Conservation (phyloP, 2,113 vertebrate species). For the Limnothrissa miodon region DNA sequence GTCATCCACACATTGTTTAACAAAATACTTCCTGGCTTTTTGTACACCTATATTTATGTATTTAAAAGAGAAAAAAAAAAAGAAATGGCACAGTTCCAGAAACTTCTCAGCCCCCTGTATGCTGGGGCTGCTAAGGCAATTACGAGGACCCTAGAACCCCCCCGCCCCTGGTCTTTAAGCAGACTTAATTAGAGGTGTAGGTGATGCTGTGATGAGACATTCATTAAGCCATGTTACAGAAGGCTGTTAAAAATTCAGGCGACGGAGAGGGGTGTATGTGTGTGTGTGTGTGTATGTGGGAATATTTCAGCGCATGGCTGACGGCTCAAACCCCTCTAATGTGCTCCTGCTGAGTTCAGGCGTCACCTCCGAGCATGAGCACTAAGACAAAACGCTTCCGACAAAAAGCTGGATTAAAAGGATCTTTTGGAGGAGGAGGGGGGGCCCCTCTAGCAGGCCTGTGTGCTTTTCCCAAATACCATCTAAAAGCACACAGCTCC, state of each 20-base stretch:
- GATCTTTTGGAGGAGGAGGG: not conserved
- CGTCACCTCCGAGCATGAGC: not conserved
- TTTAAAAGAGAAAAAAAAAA: not conserved
- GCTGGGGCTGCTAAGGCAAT: conserved; percentile 30
- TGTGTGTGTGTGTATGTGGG: not conserved
- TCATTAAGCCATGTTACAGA: conserved; percentile 37
- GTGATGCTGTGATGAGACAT: conserved; percentile 29
- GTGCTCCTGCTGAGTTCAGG: not conserved
- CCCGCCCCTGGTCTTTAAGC: conserved; percentile 13
- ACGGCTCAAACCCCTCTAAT: not conserved
- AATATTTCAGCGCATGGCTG: not conserved
- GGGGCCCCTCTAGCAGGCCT: not conserved
- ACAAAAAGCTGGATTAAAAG: not conserved
- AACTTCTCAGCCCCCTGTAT: not conserved
- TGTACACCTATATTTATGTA: not conserved
- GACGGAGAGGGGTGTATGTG: not conserved
- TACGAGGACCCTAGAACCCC: not conserved
- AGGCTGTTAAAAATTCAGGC: not conserved
- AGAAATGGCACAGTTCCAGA: conserved; percentile 34
- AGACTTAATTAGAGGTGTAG: conserved; percentile 39
- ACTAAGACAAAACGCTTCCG: not conserved
- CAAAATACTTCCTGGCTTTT: not conserved
- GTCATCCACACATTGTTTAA: not conserved
- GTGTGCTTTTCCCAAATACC: not conserved
- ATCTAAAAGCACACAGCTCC: conserved; percentile 35